Conservation (phyloP, 2,113 vertebrate genomes). For the Rhegmatorhina hoffmannsi region DNA sequence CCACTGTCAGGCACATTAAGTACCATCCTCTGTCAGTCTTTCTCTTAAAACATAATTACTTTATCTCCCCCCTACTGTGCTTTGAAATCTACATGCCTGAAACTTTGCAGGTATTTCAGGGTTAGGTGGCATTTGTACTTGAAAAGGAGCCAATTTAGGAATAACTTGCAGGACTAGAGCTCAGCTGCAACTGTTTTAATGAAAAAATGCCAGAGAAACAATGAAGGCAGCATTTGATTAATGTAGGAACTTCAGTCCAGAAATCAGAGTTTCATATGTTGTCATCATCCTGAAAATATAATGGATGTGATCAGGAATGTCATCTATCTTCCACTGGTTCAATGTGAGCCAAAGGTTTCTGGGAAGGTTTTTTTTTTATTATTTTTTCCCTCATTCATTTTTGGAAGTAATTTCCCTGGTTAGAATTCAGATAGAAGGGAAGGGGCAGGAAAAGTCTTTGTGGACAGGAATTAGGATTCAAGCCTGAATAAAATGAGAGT, state of each 20-base stretch:
- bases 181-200: background rate
- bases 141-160: background rate
- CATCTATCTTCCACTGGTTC: background rate
- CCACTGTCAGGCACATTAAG: background rate
- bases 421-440: background rate
- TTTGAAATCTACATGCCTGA: background rate
- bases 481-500: background rate
- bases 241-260: background rate
- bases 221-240: constrained; percentile 36
- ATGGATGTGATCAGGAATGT: constrained; percentile 6
- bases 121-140: background rate
- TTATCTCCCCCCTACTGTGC: background rate
- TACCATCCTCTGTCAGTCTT: background rate
- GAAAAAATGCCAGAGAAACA: background rate
- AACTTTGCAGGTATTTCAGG: background rate
- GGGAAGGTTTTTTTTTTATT: background rate
- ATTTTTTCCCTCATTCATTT: background rate
- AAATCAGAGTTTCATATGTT: background rate
- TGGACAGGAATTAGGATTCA: background rate
- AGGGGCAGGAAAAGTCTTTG: background rate
- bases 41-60: background rate
- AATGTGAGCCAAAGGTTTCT: background rate
- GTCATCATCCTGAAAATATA: constrained; percentile 31
- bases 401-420: background rate
- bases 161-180: background rate